Evolutionary conservation across 2,113 vertebrate species (phyloP).

Genomic region (Nothocercus julius): DNA sequence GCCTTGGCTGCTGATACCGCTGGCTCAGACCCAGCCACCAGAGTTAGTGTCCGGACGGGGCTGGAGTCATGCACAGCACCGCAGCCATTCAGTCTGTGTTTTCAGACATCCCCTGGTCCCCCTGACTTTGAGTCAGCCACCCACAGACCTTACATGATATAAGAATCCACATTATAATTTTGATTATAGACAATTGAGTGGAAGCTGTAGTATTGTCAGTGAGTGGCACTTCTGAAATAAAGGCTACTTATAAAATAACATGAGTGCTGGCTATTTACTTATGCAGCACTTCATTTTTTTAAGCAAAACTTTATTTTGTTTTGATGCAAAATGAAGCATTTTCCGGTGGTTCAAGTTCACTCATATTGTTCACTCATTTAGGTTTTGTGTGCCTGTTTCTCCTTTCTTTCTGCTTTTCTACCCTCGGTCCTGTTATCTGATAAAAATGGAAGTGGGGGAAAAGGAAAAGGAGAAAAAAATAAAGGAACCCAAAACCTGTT

Average conservation of each 20-base stretch:
- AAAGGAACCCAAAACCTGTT: not conserved
- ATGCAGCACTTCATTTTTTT: not conserved
- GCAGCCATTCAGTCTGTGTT: rapidly evolving
- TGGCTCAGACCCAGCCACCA: not conserved
- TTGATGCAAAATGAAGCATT: not conserved
- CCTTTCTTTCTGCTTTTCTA: not conserved
- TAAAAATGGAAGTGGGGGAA: not conserved
- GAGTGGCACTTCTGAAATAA: not conserved
- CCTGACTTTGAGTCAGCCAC: not conserved
- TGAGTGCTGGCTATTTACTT: not conserved
- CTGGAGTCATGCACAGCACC: rapidly evolving
- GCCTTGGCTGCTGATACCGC: not conserved
- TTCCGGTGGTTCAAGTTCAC: not conserved
- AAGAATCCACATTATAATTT: not conserved
- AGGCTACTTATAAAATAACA: not conserved
- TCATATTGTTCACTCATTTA: not conserved
- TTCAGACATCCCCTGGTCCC: not conserved
- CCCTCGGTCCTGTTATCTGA: not conserved
- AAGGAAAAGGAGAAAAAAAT: not conserved
- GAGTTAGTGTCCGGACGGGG: not conserved
- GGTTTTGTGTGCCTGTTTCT: not conserved
- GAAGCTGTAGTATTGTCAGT: not conserved
- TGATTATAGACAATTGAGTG: not conserved
- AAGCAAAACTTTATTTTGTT: not conserved
- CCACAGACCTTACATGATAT: rapidly evolving